A percentile compares a stretch with the other conserved stretches of the same genome.
Evolutionary conservation across 2,113 vertebrate species (phyloP).

Genomic region (Podarcis cretensis): DNA sequence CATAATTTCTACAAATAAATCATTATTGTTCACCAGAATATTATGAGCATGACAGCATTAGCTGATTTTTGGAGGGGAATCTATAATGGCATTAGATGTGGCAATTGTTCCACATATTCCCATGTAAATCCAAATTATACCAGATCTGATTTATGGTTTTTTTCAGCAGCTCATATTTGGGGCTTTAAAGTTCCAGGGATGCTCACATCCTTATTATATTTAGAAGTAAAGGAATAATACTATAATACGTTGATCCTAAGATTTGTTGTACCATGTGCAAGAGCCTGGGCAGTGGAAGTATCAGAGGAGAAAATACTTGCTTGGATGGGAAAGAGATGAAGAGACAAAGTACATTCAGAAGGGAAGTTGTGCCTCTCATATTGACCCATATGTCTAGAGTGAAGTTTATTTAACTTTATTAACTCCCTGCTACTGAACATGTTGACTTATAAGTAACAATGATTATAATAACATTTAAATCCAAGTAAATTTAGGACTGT

Average conservation of each 20-base stretch:
- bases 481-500: neutral
- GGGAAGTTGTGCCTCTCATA: neutral
- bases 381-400: neutral
- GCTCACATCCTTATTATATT: neutral
- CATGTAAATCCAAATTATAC: neutral
- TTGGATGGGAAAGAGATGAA: neutral
- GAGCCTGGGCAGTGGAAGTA: neutral
- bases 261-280: neutral
- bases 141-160: neutral
- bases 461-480: neutral
- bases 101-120: neutral
- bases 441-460: neutral
- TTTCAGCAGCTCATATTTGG: neutral
- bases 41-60: neutral
- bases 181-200: neutral
- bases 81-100: neutral
- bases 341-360: neutral
- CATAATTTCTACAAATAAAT: neutral
- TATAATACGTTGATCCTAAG: neutral
- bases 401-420: neutral
- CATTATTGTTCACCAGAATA: slow-evolving; percentile 12
- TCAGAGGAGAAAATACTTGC: too few species aligned
- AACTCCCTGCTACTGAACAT: neutral
- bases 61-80: neutral
- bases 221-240: neutral